Percentiles rank a stretch among this genome's conserved stretches.
phyloP scores from a whole-genome alignment of 2,888 invertebrate genomes.

The Drosophila infuscata region DNA sequence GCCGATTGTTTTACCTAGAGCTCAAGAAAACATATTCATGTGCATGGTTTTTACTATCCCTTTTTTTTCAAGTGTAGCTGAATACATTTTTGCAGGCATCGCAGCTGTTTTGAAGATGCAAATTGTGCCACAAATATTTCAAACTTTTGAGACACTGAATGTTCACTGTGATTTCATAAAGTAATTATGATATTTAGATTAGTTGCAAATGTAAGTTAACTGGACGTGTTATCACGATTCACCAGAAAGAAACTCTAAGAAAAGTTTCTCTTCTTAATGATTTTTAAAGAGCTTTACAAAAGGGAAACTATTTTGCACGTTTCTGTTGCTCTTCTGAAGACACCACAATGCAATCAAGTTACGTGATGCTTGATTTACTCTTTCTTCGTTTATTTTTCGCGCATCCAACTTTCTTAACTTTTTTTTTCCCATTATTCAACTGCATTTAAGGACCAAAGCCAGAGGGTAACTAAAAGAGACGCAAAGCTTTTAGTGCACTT shows the following conservation, averaged over 20 bases:
- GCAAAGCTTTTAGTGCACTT: conserved; percentile 23
- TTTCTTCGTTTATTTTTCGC: not conserved
- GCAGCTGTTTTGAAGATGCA: conserved; percentile 5
- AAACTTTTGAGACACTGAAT: too few species aligned
- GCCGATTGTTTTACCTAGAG: not conserved
- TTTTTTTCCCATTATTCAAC: not conserved
- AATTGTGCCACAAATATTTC: conserved; percentile 42
- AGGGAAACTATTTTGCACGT: conserved; percentile 1
- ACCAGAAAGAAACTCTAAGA: not conserved
- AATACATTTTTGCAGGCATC: not conserved
- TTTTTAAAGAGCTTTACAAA: not conserved
- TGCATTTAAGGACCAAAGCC: not conserved
- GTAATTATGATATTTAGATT: conserved; percentile 60
- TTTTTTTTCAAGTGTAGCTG: not conserved
- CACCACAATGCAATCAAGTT: conserved; percentile 38
- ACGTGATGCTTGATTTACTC: conserved; percentile 14
- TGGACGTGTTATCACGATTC: conserved; percentile 23
- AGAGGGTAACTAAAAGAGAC: not conserved
- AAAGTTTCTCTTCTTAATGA: not conserved
- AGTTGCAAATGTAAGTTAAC: conserved; percentile 44
- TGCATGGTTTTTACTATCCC: not conserved
- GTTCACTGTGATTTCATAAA: conserved; percentile 5
- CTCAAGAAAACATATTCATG: not conserved
- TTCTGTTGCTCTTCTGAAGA: conserved; percentile 16
- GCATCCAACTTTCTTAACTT: not conserved